Percentiles rank a stretch among this genome's conserved stretches.
Evolutionary conservation across 2,888 invertebrate genomes (phyloP).

Genomic region (Synergus laeviventris): DNA sequence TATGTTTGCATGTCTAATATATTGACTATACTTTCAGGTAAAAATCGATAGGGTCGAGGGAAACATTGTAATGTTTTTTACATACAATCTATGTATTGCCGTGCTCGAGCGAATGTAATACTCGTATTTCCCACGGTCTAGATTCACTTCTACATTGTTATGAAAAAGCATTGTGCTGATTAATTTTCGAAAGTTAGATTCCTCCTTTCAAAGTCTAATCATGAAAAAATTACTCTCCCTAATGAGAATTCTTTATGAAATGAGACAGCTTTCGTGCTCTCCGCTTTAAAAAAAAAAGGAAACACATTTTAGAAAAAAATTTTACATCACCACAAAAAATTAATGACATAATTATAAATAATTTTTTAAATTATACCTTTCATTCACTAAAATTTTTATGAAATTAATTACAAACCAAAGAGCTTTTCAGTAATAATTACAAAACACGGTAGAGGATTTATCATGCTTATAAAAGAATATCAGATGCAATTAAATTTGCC

Average conservation of each 20-base stretch:
- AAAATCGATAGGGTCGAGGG: conserved; percentile 33
- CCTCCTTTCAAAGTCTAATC: not conserved
- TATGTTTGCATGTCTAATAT: conserved; percentile 42
- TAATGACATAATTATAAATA: not conserved
- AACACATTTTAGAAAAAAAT: not conserved
- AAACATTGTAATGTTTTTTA: conserved; percentile 31
- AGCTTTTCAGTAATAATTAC: not conserved
- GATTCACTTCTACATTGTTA: conserved; percentile 14
- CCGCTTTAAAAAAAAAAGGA: not conserved
- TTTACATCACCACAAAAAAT: not conserved
- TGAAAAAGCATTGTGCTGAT: conserved; percentile 12
- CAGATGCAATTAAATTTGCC: not conserved
- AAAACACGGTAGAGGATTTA: too few species aligned
- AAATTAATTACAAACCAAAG: not conserved
- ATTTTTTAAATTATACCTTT: not conserved
- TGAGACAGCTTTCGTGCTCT: conserved; percentile 14
- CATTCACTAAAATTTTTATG: not conserved
- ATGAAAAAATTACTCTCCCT: not conserved
- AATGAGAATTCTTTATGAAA: not conserved
- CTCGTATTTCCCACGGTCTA: conserved; percentile 10
- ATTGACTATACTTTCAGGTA: conserved; percentile 48
- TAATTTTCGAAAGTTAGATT: not conserved
- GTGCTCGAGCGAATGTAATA: conserved; percentile 41
- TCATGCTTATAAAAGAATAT: not conserved
- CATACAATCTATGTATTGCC: conserved; percentile 41